Evolutionary conservation across 2,113 vertebrate genomes (phyloP).

Genomic region (Chamaea fasciata): DNA sequence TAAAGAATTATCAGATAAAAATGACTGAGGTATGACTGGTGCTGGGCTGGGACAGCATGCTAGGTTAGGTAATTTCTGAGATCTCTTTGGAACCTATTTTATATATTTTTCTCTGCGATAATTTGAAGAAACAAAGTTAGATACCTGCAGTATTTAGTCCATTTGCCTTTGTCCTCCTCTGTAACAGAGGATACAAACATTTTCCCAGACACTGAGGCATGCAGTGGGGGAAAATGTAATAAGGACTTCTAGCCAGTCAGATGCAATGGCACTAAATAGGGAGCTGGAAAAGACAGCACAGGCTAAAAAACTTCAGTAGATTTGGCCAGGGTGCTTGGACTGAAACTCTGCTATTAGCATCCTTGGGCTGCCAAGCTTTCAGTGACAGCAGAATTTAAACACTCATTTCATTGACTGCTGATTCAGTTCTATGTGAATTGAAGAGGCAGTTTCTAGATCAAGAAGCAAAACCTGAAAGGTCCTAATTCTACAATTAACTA

Average conservation of each 20-base stretch:
- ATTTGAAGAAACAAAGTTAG: not conserved
- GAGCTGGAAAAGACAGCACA: not conserved
- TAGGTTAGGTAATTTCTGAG: not conserved
- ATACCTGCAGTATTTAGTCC: not conserved
- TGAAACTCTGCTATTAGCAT: conserved; percentile 37
- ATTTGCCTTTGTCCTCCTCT: not conserved
- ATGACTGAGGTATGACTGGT: not conserved
- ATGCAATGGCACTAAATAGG: not conserved
- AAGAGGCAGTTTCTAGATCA: not conserved
- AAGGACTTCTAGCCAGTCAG: not conserved
- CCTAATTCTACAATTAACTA: not conserved
- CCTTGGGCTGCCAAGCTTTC: conserved; percentile 37
- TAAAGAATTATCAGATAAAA: not conserved
- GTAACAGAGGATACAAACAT: not conserved
- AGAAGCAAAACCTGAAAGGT: not conserved
- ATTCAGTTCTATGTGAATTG: conserved; percentile 36
- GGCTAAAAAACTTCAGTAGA: not conserved
- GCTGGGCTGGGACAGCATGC: not conserved
- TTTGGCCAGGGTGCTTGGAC: conserved; percentile 7
- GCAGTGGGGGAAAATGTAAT: not conserved
- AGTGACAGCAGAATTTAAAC: conserved; percentile 47
- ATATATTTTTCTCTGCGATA: not conserved
- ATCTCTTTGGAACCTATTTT: not conserved
- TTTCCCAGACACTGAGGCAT: not conserved
- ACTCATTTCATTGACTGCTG: conserved; percentile 44